Base-by-base conservation (phyloP, 2,888 invertebrate species). In the Aleiodes testaceus region DNA sequence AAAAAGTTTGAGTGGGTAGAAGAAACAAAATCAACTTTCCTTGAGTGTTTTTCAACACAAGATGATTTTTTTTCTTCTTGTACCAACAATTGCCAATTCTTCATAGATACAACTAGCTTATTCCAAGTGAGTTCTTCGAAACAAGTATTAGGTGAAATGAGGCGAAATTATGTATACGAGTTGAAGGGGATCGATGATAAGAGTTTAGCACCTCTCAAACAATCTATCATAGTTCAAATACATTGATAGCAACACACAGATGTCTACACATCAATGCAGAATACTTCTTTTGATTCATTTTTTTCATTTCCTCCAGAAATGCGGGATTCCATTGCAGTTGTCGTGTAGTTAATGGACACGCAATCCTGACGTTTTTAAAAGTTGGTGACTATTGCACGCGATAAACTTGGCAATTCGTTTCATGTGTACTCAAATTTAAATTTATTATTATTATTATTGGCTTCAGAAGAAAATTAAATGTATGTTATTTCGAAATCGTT, bases 371-470 rank as follows among this genome's bases (percentile, higher is more conserved):
- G 52, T 22, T 53, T 20, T 20, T 14, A 59, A 59, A 59, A 49
- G 45, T 59, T 68, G 49, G 61, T 14, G 49, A 49, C 61, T 68
- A 59, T 20, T 20, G 36, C 68, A 68, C 59, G 61, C 68, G 61
- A 67, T 53, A 44, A 52, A 53, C 61, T 42, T 20, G 14, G 20
- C 36, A 42, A 18, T 30, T 47, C 49, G 30, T 36, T 36, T 59
- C 59, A 59, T 42, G 59, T 59, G 14, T 2, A 59, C 14, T 42
- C 42, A 9, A 14, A 26, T n/a, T 53, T 18, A 36, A 18, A 14
- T 12, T 59, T 59, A 16, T 59, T 42, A 59, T 42, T 14, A 16
- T 16, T 12, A 36, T 59, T 36, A 42, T 45, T 45, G 49, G 49
- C 47, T 45, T 45, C 20, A 44, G 47, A 70, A 49, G n/a, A 44